A percentile compares a stretch with the other conserved stretches of the same genome.
Conservation (phyloP, 2,113 vertebrate species). For the Numenius arquata region DNA sequence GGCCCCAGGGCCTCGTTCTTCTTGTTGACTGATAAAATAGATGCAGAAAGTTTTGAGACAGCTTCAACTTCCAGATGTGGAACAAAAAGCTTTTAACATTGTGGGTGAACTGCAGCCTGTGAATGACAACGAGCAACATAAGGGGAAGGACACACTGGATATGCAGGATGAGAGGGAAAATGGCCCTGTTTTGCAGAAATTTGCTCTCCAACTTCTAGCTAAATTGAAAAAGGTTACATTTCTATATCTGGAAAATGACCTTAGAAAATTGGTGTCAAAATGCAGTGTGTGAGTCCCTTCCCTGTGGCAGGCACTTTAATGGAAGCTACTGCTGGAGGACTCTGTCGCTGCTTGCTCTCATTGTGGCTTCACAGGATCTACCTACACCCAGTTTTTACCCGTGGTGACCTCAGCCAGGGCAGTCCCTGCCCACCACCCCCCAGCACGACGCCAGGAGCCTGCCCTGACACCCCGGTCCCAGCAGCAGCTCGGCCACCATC, state of each 20-base stretch:
- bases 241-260: neutral
- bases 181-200: neutral
- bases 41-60: neutral
- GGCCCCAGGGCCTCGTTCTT: neutral
- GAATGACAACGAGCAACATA: neutral
- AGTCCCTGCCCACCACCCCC: neutral
- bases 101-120: neutral
- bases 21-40: neutral
- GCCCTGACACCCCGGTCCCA: neutral
- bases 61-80: neutral
- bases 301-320: neutral
- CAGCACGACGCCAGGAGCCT: neutral
- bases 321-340: neutral
- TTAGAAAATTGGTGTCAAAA: neutral
- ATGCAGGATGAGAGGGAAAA: neutral
- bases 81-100: neutral
- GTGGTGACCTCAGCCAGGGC: rapidly evolving
- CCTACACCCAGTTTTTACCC: neutral
- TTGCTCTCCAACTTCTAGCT: neutral
- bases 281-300: neutral
- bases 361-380: neutral
- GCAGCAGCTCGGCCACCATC: rapidly evolving
- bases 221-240: neutral
- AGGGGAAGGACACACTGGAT: rapidly evolving
- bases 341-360: neutral